phyloP scores from a whole-genome alignment of 2,113 vertebrate genomes.

The Corydoras maculifer region DNA sequence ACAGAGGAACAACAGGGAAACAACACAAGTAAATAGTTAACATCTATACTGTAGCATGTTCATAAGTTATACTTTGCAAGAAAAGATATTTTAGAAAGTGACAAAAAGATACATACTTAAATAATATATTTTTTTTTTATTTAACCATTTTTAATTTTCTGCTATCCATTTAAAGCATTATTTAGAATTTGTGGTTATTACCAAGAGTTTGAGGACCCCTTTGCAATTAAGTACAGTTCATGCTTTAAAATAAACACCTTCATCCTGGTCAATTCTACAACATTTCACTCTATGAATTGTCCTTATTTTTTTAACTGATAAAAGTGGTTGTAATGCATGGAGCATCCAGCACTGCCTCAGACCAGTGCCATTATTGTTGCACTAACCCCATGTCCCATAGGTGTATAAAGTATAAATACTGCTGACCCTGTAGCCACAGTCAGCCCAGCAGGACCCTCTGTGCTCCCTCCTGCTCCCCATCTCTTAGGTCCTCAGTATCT shows the following conservation, averaged over 20 bases:
- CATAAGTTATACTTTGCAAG: too few species aligned
- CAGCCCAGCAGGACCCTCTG: conserved; percentile 60
- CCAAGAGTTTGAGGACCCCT: too few species aligned
- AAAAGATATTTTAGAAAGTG: too few species aligned
- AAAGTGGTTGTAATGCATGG: conserved; percentile 41
- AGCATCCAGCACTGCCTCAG: conserved; percentile 31
- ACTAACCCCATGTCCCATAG: conserved; percentile 50
- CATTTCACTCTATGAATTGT: conserved; percentile 24
- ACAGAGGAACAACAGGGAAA: too few species aligned
- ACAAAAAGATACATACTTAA: too few species aligned
- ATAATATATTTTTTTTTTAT: too few species aligned
- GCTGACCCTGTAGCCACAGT: conserved; percentile 43
- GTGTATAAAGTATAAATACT: conserved; percentile 68
- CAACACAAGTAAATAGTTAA: too few species aligned
- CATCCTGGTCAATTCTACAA: background rate
- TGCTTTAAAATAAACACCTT: background rate
- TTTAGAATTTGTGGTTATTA: too few species aligned
- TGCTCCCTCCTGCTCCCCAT: conserved; percentile 41
- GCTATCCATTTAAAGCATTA: too few species aligned
- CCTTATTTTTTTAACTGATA: conserved; percentile 34
- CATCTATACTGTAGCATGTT: too few species aligned
- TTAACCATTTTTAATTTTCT: too few species aligned
- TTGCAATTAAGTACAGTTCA: too few species aligned
- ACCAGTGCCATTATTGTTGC: conserved; percentile 37
- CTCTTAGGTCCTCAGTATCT: conserved; percentile 48